Base-by-base conservation (phyloP, 2,797 vertebrate species). In the Rhincodon typus region DNA sequence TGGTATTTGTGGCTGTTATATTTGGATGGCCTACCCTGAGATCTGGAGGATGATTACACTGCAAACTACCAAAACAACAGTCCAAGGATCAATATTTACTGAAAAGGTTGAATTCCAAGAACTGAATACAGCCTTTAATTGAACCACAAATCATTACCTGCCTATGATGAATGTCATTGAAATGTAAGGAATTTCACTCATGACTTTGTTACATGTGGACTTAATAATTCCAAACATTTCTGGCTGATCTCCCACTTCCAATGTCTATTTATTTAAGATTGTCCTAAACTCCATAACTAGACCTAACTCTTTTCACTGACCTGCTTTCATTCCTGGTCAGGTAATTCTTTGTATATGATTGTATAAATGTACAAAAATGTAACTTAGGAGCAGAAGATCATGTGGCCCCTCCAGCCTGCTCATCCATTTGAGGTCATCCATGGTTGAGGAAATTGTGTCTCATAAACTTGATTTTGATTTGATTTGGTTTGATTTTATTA, bases 1-100 rank as follows among this genome's bases (percentile, higher is more conserved):
- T 93, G 87, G 13, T 62, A 34, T 90, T 90, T 53, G 57, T 90
- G 50, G 27, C 87, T 34, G 62, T 67, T 57, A 25, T 93, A 69
- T 69, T 93, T 93, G 13, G n/a, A 69, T 93, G 3, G n/a, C 67
- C 23, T 19, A 69, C 62, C n/a, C 66, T 42, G n/a, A 93, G n/a
- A n/a, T 93, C 90, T 93, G 90, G n/a, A 93, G 19, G 62, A 38
- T 17, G 66, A 19, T 91, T 69, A 13, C 62, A 93, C n/a, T 69
- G 90, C 62, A 93, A 93, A 27, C 62, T 69, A 66, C 90, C 62
- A 93, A 93, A 69, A 38, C 3, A 93, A 38, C 67, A 69, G 90
- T 93, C 38, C n/a, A 69, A 69, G 62, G 62, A 93, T 93, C 66
- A 93, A 93, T 93, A 69, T 93, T 93, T 93, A 42, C 23, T 42